These are phyloP conservation scores for Drosophila quinaria DNA, from an alignment of 2,888 invertebrate species.

Conservation along the genomic window DNA sequence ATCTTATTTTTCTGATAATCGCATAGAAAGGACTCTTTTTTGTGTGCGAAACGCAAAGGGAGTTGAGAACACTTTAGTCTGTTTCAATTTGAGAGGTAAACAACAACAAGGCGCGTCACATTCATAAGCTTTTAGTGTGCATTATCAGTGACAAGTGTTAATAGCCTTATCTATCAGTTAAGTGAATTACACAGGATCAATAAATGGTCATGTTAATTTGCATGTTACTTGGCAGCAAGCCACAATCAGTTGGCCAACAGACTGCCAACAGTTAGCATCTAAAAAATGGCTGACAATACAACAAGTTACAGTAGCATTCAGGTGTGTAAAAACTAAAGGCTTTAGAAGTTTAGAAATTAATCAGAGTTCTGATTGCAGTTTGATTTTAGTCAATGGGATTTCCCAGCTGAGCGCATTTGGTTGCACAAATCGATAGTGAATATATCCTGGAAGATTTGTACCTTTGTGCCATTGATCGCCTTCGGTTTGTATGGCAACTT, in stretches of 20 bases:
- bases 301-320: slow-evolving; percentile 10
- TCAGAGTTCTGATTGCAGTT: slow-evolving; percentile 83
- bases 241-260: slow-evolving; percentile 47
- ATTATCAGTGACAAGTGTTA: slow-evolving; percentile 74
- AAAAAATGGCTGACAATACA: slow-evolving; percentile 40
- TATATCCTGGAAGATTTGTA: slow-evolving; percentile 88
- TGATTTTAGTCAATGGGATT: slow-evolving; percentile 81
- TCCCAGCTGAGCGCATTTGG: slow-evolving; percentile 89
- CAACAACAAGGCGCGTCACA: slow-evolving; percentile 33
- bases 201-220: slow-evolving; percentile 54
- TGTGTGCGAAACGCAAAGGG: slow-evolving; percentile 24
- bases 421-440: slow-evolving; percentile 87
- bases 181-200: slow-evolving; percentile 56
- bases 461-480: slow-evolving; percentile 88
- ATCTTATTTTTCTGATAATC: background rate
- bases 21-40: background rate
- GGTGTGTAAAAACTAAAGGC: slow-evolving; percentile 24
- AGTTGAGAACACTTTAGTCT: background rate
- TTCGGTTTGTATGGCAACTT: slow-evolving; percentile 90
- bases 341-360: too few relatives aligned
- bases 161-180: slow-evolving; percentile 69
- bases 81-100: slow-evolving; percentile 11
- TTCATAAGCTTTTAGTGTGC: slow-evolving; percentile 59
- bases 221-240: slow-evolving; percentile 20
- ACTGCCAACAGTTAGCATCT: slow-evolving; percentile 6